Evolutionary conservation across 92 coral and sea anemone genomes (phyloP), one percentile per base, ranked within the genome.

Genomic region (Montipora capitata): DNA sequence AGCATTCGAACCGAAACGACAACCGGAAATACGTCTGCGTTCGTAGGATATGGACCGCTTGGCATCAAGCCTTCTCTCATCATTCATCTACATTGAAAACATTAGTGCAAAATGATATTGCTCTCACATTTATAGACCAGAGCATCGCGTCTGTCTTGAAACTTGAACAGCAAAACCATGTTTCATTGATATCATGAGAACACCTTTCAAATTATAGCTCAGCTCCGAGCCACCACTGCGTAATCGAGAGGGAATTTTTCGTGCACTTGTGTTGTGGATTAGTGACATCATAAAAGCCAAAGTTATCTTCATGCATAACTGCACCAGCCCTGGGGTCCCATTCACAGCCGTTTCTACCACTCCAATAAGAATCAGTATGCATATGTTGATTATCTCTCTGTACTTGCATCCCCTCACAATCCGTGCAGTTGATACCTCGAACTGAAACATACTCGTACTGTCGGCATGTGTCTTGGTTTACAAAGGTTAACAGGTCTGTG

Each of bases 211-310:
- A 39, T 70, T 71, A 82, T 39, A 70, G 13, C 11, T 69, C 69
- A 2, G 78, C 42, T 40, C 86, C 86, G 16, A 82, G 77, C 86
- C 86, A 82, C 86, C 86, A 82, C 42, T 82, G 86, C 13, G 86
- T 82, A 10, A 78, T 82, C 2, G 86, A 71, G 27, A 20, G 9
- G 0, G 69, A 11, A 8, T 16, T 82, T 57, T 56, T 58, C 5
- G 86, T 70, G 69, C 86, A 82, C 69, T 71, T 82, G 12, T 82
- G 86, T 5, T 70, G 39, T 4, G 86, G 58, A 40, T 82, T 82
- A 0, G 65, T 52, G 13, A 71, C 2, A 7, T 0, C 4, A 18
- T 82, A 82, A 7, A 69, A 41, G 5, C 86, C 86, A 40, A 82
- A 82, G 58, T 82, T 82, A 58, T 82, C 86, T 82, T 82, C 86